These are phyloP conservation scores for Notoglanidium macrostoma DNA, from an alignment of 2,797 vertebrate genomes.

Conservation along the genomic window DNA sequence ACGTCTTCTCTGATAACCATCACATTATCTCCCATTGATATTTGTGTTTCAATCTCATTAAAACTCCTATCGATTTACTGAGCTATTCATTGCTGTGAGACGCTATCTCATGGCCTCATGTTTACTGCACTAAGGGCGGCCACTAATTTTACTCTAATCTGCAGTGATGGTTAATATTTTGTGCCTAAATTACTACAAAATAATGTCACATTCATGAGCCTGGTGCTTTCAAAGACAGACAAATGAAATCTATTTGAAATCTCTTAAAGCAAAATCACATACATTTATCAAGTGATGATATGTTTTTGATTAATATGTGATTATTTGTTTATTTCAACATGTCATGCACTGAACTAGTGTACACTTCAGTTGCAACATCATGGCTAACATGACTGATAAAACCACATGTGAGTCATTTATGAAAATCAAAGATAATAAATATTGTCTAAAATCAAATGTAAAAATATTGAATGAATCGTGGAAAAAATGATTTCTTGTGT, in stretches of 20 bases:
- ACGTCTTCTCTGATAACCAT: neutral
- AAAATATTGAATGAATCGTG: neutral
- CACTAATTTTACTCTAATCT: neutral
- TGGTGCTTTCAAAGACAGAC: neutral
- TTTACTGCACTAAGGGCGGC: neutral
- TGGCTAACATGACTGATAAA: neutral
- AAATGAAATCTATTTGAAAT: neutral
- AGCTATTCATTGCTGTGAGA: neutral
- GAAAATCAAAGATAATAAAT: too few relatives aligned
- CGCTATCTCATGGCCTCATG: neutral
- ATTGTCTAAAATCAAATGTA: too few relatives aligned
- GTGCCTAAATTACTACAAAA: neutral
- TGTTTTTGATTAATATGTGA: neutral
- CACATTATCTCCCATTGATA: neutral
- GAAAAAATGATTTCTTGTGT: neutral
- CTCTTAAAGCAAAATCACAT: neutral
- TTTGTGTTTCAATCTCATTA: slow-evolving; percentile 3
- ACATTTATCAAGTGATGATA: neutral
- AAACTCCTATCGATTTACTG: neutral
- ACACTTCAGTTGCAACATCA: neutral
- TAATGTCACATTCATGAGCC: neutral
- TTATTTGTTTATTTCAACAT: neutral
- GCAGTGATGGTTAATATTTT: neutral
- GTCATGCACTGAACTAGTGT: neutral
- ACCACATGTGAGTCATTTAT: too few relatives aligned